Conservation (phyloP, 2,888 invertebrate species). For the Dorcus parallelipipedus region DNA sequence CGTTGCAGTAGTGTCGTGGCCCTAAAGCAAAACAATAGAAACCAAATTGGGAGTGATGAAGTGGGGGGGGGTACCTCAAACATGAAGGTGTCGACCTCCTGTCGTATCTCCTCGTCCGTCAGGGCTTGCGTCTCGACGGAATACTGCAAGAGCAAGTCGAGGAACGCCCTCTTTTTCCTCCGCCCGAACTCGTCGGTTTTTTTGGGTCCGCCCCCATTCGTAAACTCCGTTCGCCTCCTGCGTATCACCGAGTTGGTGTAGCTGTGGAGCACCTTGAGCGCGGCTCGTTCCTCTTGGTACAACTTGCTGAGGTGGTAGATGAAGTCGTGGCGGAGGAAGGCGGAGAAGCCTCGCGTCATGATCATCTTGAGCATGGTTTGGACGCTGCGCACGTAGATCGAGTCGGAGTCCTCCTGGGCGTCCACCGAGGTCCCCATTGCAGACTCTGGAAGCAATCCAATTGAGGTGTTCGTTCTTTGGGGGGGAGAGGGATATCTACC, state of each 20-base stretch:
- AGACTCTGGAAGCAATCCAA: slow-evolving; percentile 15
- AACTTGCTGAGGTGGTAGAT: slow-evolving; percentile 53
- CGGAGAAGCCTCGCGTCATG: slow-evolving; percentile 21
- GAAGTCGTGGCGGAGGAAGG: slow-evolving; percentile 51
- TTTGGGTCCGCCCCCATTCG: neutral
- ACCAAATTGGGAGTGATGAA: no score
- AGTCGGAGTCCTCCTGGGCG: slow-evolving; percentile 65
- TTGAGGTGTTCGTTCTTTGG: no score
- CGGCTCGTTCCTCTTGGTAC: slow-evolving; percentile 54
- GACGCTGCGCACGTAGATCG: slow-evolving; percentile 69
- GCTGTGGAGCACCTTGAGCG: slow-evolving; percentile 47
- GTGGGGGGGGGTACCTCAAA: slow-evolving; percentile 21
- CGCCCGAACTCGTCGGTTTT: slow-evolving; percentile 1
- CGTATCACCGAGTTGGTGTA: slow-evolving; percentile 47
- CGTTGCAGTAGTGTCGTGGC: slow-evolving; percentile 45
- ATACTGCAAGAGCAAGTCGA: neutral
- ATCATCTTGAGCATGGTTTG: slow-evolving; percentile 45
- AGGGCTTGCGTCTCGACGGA: neutral
- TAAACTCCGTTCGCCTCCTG: slow-evolving; percentile 38
- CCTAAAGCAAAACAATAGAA: slow-evolving; percentile 28
- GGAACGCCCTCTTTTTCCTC: slow-evolving; percentile 31
- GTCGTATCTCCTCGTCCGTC: neutral
- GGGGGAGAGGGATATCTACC: slow-evolving; percentile 44
- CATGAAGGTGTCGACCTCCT: neutral
- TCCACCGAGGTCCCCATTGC: slow-evolving; percentile 76